These are phyloP conservation scores for Anadara kagoshimensis DNA, from an alignment of 1,140 invertebrate genomes.

Conservation along the genomic window DNA sequence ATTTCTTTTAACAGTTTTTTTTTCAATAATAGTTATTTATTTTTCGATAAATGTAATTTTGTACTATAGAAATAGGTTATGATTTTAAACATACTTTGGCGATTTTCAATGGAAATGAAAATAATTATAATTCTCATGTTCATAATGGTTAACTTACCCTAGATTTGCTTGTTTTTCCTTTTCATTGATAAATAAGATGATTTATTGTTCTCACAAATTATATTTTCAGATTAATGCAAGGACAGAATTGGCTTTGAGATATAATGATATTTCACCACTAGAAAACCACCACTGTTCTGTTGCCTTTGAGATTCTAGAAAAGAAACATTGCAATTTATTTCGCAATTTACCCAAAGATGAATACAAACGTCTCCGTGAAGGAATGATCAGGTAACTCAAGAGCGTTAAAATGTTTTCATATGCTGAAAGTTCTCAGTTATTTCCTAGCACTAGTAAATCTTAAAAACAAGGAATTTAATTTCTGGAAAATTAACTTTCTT, in stretches of 20 bases:
- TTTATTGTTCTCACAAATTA: not conserved
- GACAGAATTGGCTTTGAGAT: conserved; percentile 87
- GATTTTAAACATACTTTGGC: no score
- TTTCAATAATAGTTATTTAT: no score
- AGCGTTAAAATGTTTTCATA: not conserved
- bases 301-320: conserved; percentile 85
- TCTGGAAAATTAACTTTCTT: not conserved
- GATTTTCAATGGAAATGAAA: no score
- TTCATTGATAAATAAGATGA: no score
- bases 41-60: no score
- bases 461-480: not conserved
- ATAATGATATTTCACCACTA: conserved; percentile 90
- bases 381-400: conserved; percentile 80
- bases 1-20: no score
- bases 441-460: not conserved
- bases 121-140: no score
- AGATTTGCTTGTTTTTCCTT: no score
- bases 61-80: no score
- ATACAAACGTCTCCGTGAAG: conserved; percentile 82
- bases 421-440: not conserved
- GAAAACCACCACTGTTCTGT: conserved; percentile 92
- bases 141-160: no score
- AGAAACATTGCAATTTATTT: conserved; percentile 85
- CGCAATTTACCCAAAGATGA: conserved; percentile 80
- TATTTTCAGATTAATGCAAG: conserved; percentile 83